Evolutionary conservation across 2,888 invertebrate genomes (phyloP), one percentile per base, ranked within the genome.

Genomic region (Maniola hyperantus): DNA sequence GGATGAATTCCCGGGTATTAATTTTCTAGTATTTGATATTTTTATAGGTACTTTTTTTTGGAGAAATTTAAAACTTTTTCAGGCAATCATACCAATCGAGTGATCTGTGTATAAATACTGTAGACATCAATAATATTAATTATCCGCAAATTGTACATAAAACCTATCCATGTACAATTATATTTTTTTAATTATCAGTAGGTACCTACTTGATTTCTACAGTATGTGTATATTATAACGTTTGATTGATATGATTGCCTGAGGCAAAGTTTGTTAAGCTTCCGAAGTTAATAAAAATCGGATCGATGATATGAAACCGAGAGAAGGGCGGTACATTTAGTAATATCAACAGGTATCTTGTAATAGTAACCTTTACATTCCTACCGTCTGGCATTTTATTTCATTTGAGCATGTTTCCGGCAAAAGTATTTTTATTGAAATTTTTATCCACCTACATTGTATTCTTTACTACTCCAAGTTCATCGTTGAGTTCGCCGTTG

Each of bases 201-300:
- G n/a, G n/a, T n/a, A n/a, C n/a, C n/a, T n/a, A 5, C 7, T 50
- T 50, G 51, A 53, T 54, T 54, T 8, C 53, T 33, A 33, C 10
- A n/a, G n/a, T 34, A 54, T 34, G 34, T 54, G 34, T 34, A 13
- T 0, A 34, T 4, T n/a, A n/a, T n/a, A n/a, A 15, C 33, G 33
- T 8, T 54, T 54, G 53, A 54, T 54, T 54, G 34, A 34, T 33
- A 33, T 26, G 51, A 51, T 26, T n/a, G 51, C 51, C 53, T 8
- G 34, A n/a, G 53, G 53, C 10, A 20, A 51, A 26, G 51, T 51
- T 51, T 8, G 48, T 48, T 48, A 7, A 26, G 51, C 26, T 26
- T 34, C 53, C 26, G 15, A 53, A 53, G 53, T 53, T 34, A 53
- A 34, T 33, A 33, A 34, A 34, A 33, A 34, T 33, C n/a, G 33